Conservation (phyloP, 1,140 invertebrate species). For the Drosophila gunungcola region DNA sequence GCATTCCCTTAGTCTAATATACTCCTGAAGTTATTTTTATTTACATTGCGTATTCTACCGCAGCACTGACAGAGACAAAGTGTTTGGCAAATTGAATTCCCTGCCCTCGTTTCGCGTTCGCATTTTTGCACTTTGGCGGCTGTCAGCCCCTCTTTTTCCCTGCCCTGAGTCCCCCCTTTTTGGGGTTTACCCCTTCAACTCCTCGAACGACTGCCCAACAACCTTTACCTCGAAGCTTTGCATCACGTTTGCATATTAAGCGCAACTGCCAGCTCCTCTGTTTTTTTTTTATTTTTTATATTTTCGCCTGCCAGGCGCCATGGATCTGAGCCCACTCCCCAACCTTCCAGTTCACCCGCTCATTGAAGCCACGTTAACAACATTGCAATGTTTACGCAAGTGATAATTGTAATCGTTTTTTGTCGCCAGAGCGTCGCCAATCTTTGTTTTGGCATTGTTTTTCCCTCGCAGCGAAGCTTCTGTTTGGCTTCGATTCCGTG, state of each 20-base stretch:
- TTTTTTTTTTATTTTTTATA: not conserved
- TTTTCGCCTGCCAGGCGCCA: slow-evolving; percentile 58
- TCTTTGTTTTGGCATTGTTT: slow-evolving; percentile 31
- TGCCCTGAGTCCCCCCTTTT: slow-evolving; percentile 22
- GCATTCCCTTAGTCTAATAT: slow-evolving; percentile 7
- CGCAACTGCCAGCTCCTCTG: slow-evolving; percentile 19
- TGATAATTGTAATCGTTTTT: slow-evolving; percentile 69
- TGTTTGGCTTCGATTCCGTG: slow-evolving; percentile 29
- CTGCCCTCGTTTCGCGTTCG: slow-evolving; percentile 65
- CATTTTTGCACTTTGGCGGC: slow-evolving; percentile 69
- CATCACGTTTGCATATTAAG: slow-evolving; percentile 80
- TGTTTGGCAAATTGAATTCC: slow-evolving; percentile 51
- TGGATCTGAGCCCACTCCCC: slow-evolving; percentile 25
- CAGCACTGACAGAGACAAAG: slow-evolving; percentile 45
- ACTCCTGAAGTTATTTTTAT: slow-evolving; percentile 1
- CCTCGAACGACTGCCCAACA: slow-evolving; percentile 5
- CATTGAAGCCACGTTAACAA: slow-evolving; percentile 57
- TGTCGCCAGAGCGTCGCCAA: slow-evolving; percentile 65
- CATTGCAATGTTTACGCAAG: slow-evolving; percentile 77
- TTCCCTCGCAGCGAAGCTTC: slow-evolving; percentile 24
- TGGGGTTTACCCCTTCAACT: not conserved
- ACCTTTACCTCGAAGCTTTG: slow-evolving; percentile 25
- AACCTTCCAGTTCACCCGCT: not conserved
- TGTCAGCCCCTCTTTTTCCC: slow-evolving; percentile 23
- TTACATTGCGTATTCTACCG: not conserved